Conservation (phyloP, 1,140 invertebrate species). For the Dinoponera quadriceps region DNA sequence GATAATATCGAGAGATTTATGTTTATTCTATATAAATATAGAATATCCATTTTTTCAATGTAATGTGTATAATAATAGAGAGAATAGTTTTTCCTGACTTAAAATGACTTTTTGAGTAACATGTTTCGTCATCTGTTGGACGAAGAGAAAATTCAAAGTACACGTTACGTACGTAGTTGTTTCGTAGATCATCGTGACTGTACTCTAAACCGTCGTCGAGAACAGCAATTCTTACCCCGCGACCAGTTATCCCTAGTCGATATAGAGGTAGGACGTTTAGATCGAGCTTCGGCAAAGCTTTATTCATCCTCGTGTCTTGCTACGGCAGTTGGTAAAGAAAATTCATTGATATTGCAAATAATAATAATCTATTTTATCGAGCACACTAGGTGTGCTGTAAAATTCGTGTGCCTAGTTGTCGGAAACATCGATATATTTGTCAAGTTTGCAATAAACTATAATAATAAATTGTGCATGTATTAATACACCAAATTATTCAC, state of each 20-base stretch:
- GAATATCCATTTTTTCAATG: background rate
- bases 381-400: background rate
- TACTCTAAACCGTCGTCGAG: constrained; percentile 95
- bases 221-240: constrained; percentile 92
- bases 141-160: background rate
- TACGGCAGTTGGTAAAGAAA: constrained; percentile 65
- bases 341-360: constrained; percentile 17
- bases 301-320: constrained; percentile 80
- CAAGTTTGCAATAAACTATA: constrained; percentile 1
- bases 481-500: background rate
- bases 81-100: background rate
- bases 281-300: constrained; percentile 89
- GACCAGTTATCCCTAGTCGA: constrained; percentile 91
- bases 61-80: background rate
- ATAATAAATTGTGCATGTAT: constrained; percentile 4
- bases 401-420: background rate
- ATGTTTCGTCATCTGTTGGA: constrained; percentile 49
- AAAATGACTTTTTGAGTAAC: constrained; percentile 1
- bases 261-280: constrained; percentile 93
- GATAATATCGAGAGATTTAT: background rate
- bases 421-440: background rate
- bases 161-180: constrained; percentile 91
- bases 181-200: constrained; percentile 91
- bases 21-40: background rate
- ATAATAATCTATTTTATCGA: background rate